A percentile compares a stretch with the other conserved stretches of the same genome.
Conservation (phyloP, 2,797 vertebrate species). For the Acanthiza pusilla region DNA sequence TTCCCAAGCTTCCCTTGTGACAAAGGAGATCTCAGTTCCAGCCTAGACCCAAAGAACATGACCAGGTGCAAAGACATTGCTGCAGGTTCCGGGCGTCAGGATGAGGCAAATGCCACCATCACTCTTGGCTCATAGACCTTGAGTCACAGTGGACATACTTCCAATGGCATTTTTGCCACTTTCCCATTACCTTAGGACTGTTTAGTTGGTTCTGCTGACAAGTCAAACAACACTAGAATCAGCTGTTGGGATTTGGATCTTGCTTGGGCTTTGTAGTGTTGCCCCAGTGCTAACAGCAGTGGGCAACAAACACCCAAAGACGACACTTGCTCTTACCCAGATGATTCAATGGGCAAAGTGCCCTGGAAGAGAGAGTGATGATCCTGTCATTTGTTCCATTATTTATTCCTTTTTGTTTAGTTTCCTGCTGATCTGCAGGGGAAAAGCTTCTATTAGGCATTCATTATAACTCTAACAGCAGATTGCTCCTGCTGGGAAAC, state of each 20-base stretch:
- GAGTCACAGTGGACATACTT: neutral
- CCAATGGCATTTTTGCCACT: neutral
- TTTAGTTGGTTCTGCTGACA: neutral
- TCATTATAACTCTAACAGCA: neutral
- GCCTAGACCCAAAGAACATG: neutral
- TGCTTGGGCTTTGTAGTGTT: neutral
- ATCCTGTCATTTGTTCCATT: neutral
- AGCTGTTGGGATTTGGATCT: neutral
- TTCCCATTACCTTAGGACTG: neutral
- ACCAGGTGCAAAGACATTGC: neutral
- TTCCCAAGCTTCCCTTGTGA: neutral
- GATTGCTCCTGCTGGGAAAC: neutral
- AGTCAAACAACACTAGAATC: neutral
- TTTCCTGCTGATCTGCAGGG: neutral
- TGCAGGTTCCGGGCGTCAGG: neutral
- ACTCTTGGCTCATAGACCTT: neutral
- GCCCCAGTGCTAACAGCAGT: neutral
- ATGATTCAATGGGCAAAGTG: neutral
- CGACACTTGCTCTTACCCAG: neutral
- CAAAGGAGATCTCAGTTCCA: neutral
- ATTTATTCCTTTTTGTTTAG: neutral
- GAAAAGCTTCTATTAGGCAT: neutral
- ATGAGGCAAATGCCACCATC: neutral
- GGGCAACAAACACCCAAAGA: neutral
- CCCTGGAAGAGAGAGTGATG: neutral